A percentile compares a stretch with the other conserved stretches of the same genome.
Evolutionary conservation across 2,113 vertebrate genomes (phyloP).

Genomic region (Pedetes capensis): DNA sequence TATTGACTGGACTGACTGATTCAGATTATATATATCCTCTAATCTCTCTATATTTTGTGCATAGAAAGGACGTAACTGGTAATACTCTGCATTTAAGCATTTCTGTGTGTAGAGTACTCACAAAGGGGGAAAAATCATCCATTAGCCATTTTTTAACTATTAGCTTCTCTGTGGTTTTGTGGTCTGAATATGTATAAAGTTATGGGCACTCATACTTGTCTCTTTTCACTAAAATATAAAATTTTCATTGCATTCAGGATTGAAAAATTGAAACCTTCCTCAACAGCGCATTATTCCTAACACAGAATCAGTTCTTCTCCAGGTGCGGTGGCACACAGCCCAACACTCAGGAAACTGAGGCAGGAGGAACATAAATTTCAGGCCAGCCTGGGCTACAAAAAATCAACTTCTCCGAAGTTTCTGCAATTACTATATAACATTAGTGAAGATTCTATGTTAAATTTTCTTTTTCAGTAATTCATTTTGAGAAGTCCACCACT

Average conservation of each 20-base stretch:
- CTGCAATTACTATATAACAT: no score
- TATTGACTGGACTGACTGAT: not conserved
- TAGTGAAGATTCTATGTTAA: no score
- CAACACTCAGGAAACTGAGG: not conserved
- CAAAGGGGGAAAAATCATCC: not conserved
- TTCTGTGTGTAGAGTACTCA: not conserved
- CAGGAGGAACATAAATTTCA: not conserved
- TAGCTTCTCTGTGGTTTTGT: not conserved
- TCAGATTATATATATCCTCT: not conserved
- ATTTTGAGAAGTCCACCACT: not conserved
- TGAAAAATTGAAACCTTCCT: not conserved
- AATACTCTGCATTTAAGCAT: not conserved
- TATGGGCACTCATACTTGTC: not conserved
- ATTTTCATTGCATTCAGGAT: not conserved
- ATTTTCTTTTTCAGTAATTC: not conserved
- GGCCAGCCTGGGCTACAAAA: not conserved
- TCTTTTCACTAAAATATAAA: not conserved
- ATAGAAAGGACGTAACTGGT: not conserved
- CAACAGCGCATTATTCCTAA: not conserved
- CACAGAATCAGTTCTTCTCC: not conserved
- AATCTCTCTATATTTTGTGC: not conserved
- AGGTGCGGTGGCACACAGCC: no score
- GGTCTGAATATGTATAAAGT: not conserved
- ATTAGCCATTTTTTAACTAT: not conserved
- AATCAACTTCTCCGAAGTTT: no score